Evolutionary conservation across 2,888 invertebrate species (phyloP).

Genomic region (Stenodera caucasica): DNA sequence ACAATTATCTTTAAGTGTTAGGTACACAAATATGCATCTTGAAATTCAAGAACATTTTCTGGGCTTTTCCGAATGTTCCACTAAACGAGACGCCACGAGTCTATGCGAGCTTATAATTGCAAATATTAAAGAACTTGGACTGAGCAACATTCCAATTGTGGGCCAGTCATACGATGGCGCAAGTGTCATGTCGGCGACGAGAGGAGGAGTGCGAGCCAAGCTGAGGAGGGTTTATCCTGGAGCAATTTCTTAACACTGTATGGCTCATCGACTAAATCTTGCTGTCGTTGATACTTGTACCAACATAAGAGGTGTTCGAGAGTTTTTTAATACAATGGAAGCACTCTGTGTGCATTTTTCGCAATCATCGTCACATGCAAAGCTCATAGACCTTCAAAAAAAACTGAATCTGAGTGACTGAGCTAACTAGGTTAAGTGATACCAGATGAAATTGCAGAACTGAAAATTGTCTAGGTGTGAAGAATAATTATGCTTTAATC

Average conservation of each 20-base stretch:
- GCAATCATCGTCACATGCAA: constrained; percentile 8
- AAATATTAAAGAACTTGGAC: constrained; percentile 12
- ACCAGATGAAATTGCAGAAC: background rate
- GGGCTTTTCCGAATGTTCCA: background rate
- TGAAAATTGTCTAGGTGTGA: background rate
- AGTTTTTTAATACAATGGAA: constrained; percentile 6
- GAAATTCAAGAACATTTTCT: background rate
- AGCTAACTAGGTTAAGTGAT: background rate
- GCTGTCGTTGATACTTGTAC: constrained; percentile 11
- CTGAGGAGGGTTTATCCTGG: constrained; percentile 9
- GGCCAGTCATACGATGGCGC: too few relatives aligned
- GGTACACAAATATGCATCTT: background rate
- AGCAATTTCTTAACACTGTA: constrained; percentile 8
- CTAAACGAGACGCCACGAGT: constrained; percentile 11
- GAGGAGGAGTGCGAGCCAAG: too few relatives aligned
- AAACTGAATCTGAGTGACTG: background rate
- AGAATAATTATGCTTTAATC: background rate
- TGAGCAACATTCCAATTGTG: too few relatives aligned
- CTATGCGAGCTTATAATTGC: constrained; percentile 15
- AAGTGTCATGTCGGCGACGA: too few relatives aligned
- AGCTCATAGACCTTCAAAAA: background rate
- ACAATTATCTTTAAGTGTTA: background rate
- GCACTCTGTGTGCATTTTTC: constrained; percentile 11
- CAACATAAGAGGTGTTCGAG: background rate
- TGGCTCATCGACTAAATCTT: constrained; percentile 10